A percentile compares a stretch with the other conserved stretches of the same genome.
phyloP scores from a whole-genome alignment of 2,113 vertebrate genomes.

The Morone chrysops region DNA sequence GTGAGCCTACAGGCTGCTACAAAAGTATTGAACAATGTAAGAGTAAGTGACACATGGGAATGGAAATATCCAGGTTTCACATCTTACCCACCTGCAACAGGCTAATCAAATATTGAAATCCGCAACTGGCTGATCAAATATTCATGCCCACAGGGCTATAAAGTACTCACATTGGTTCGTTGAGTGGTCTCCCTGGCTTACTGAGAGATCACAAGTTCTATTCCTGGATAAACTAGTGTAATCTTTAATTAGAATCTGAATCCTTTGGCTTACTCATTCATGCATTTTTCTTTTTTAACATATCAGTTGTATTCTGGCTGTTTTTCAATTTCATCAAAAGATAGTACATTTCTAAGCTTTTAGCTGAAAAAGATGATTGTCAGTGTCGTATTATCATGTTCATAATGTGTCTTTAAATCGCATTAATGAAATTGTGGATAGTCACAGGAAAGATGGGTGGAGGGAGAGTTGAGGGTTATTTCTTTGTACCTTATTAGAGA shows the following conservation, averaged over 20 bases:
- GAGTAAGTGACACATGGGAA: neutral
- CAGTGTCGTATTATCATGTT: neutral
- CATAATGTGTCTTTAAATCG: neutral
- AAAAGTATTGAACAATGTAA: conserved; percentile 13
- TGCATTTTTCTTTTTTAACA: neutral
- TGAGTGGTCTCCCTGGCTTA: conserved; percentile 49
- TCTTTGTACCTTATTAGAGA: conserved; percentile 10
- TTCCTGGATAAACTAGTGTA: conserved; percentile 42
- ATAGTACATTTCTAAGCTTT: neutral
- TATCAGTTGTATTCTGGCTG: neutral
- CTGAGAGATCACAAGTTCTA: conserved; percentile 44
- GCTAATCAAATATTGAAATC: conserved; percentile 74
- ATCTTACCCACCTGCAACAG: conserved; percentile 56
- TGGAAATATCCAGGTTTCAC: conserved; percentile 38
- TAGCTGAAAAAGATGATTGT: rapidly evolving
- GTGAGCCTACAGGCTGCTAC: neutral
- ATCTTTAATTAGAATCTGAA: conserved; percentile 34
- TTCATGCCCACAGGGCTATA: conserved; percentile 65
- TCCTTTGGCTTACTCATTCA: conserved; percentile 1
- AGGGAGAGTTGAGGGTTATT: conserved; percentile 1
- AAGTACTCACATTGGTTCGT: conserved; percentile 55
- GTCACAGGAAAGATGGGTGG: neutral
- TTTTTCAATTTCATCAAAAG: neutral
- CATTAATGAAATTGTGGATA: neutral
- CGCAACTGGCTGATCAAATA: conserved; percentile 72